Percentiles rank a stretch among this genome's conserved stretches.
Conservation (phyloP, 2,888 invertebrate genomes). For the Melitaea athalia region DNA sequence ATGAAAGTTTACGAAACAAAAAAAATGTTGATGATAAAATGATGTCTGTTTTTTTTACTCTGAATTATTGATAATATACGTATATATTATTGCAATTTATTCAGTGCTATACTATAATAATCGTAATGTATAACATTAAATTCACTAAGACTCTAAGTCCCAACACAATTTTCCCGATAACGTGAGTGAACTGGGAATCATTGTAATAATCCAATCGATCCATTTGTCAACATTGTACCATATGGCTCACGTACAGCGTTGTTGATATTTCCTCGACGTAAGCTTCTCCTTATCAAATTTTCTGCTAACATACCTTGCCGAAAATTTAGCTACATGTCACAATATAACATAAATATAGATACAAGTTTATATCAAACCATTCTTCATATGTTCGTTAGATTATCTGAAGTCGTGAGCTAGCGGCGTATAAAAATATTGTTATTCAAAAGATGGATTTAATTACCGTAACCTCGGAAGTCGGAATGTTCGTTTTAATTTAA, state of each 20-base stretch:
- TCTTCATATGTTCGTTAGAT: background rate
- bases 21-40: too few relatives aligned
- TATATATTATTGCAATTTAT: too few relatives aligned
- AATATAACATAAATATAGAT: conserved; percentile 13
- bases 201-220: conserved; percentile 37
- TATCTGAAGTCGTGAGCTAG: background rate
- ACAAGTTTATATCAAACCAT: too few relatives aligned
- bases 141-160: background rate
- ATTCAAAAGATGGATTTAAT: too few relatives aligned
- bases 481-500: too few relatives aligned
- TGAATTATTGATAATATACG: too few relatives aligned
- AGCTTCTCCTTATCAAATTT: conserved; percentile 35
- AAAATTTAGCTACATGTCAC: conserved; percentile 17
- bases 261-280: conserved; percentile 34
- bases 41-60: too few relatives aligned
- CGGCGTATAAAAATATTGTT: too few relatives aligned
- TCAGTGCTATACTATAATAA: background rate
- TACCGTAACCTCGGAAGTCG: too few relatives aligned
- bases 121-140: background rate
- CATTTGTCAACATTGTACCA: conserved; percentile 34
- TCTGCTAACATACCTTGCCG: conserved; percentile 18
- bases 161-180: conserved; percentile 37
- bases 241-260: conserved; percentile 31
- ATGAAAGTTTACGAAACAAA: too few relatives aligned
- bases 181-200: conserved; percentile 52